phyloP scores from a whole-genome alignment of 1,140 invertebrate species.

The Bombus ignitus region DNA sequence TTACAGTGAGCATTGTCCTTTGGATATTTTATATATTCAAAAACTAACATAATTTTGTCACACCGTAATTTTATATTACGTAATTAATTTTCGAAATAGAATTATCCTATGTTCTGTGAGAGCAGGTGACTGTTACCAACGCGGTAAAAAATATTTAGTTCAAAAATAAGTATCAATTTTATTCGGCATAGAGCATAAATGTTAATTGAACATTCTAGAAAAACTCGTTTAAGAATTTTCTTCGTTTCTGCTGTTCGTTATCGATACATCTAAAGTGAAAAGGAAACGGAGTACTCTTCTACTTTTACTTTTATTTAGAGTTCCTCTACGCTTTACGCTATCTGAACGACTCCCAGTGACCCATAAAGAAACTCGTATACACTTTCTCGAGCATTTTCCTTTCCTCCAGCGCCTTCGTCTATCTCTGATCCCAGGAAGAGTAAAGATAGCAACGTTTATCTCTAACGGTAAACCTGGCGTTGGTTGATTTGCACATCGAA shows the following conservation, averaged over 20 bases:
- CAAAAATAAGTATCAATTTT: too few relatives aligned
- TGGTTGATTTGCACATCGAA: constrained; percentile 44
- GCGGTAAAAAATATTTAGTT: too few relatives aligned
- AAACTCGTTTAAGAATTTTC: not conserved
- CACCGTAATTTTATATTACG: too few relatives aligned
- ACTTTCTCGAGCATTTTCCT: constrained; percentile 18
- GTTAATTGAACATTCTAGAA: not conserved
- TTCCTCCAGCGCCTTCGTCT: not conserved
- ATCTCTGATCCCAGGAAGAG: constrained; percentile 35
- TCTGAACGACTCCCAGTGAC: not conserved
- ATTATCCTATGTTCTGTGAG: too few relatives aligned
- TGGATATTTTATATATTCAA: too few relatives aligned
- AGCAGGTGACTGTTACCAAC: too few relatives aligned
- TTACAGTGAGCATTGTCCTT: too few relatives aligned
- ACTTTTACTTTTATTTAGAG: not conserved
- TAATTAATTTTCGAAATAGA: too few relatives aligned
- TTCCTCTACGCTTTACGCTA: not conserved
- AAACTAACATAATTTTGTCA: too few relatives aligned
- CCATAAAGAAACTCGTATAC: not conserved
- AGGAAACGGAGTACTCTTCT: not conserved
- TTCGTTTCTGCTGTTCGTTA: not conserved
- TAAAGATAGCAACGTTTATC: constrained; percentile 60
- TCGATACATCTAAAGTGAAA: not conserved
- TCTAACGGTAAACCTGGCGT: constrained; percentile 61
- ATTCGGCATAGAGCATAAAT: too few relatives aligned